phyloP scores from a whole-genome alignment of 2,888 invertebrate species.

The Barypeithes pellucidus region DNA sequence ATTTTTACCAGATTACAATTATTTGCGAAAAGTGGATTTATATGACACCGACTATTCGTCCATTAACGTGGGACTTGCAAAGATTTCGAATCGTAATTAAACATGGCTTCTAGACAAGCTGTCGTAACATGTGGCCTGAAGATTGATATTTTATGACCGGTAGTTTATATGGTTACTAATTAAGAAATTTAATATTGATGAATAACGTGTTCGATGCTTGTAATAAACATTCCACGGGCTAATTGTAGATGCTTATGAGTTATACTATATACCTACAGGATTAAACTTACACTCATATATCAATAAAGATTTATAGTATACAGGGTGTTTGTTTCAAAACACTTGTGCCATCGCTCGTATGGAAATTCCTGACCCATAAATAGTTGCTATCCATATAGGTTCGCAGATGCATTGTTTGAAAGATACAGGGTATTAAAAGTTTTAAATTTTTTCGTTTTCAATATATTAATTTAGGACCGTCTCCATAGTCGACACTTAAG shows the following conservation, averaged over 20 bases:
- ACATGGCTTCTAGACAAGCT: slow-evolving; percentile 3
- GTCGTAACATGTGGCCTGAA: slow-evolving; percentile 10
- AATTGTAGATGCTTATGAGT: not conserved
- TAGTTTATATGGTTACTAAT: slow-evolving; percentile 10
- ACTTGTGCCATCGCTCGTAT: too few relatives aligned
- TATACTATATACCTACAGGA: too few relatives aligned
- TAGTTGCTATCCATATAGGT: too few relatives aligned
- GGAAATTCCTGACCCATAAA: too few relatives aligned
- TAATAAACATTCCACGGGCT: not conserved
- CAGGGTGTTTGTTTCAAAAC: too few relatives aligned
- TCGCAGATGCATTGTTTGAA: too few relatives aligned
- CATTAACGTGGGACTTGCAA: slow-evolving; percentile 13
- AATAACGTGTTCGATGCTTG: not conserved
- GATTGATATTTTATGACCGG: slow-evolving; percentile 11
- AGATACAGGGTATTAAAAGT: too few relatives aligned
- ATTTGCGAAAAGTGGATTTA: slow-evolving; percentile 24
- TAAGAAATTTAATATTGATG: slow-evolving; percentile 1
- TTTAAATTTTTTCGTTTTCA: too few relatives aligned
- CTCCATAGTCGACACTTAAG: too few relatives aligned
- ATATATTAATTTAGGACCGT: too few relatives aligned
- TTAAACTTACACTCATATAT: too few relatives aligned
- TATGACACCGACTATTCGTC: slow-evolving; percentile 7
- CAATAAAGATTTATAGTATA: too few relatives aligned
- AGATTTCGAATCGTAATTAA: slow-evolving; percentile 24
- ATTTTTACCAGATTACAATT: slow-evolving; percentile 12